Percentiles rank a stretch among this genome's conserved stretches.
phyloP scores from a whole-genome alignment of 1,140 invertebrate genomes.

The Ridgeia piscesae region DNA sequence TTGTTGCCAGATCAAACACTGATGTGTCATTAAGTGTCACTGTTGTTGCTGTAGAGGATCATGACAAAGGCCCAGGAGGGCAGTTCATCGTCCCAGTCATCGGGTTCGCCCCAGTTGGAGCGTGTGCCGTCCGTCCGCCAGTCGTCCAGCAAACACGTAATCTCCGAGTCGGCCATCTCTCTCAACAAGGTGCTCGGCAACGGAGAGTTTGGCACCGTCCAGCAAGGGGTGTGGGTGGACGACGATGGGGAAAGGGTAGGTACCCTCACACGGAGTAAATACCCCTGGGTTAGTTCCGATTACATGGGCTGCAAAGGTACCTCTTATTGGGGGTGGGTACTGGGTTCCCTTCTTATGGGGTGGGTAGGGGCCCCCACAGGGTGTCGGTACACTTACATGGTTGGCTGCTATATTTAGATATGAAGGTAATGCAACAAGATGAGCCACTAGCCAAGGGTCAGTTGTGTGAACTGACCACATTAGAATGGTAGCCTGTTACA shows the following conservation, averaged over 20 bases:
- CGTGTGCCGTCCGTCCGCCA: not conserved
- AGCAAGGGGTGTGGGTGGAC: conserved; percentile 97
- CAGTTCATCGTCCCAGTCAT: not conserved
- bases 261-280: not conserved
- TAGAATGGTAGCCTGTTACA: no score
- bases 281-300: no score
- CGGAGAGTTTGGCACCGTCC: conserved; percentile 96
- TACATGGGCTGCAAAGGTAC: no score
- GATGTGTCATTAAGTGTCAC: not conserved
- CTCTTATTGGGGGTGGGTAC: no score
- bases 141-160: conserved; percentile 61
- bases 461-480: no score
- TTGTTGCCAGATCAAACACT: no score
- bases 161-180: conserved; percentile 87
- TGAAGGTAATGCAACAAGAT: no score
- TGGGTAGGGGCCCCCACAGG: no score
- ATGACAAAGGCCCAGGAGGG: not conserved
- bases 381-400: no score
- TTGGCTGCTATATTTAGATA: no score
- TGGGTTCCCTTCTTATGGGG: no score
- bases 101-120: not conserved
- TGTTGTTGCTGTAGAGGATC: not conserved
- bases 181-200: conserved; percentile 92
- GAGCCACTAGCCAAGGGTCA: no score
- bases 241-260: conserved; percentile 79